These are phyloP conservation scores for Pandemis corylana DNA, from an alignment of 2,888 invertebrate species.

Conservation along the genomic window DNA sequence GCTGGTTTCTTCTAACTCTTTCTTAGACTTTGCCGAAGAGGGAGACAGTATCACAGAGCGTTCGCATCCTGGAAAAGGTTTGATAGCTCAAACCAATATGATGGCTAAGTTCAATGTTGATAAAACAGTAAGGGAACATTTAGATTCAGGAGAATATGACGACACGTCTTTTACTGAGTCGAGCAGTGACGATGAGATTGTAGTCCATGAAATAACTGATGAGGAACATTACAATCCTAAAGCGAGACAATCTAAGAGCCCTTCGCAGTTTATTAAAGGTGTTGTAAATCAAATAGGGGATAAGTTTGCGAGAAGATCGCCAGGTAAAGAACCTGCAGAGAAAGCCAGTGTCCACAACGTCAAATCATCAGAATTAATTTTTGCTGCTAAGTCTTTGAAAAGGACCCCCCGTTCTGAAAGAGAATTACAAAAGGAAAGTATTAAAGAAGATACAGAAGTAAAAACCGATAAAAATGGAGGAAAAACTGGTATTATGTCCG, in stretches of 20 bases:
- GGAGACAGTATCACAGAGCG: conserved; percentile 72
- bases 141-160: conserved; percentile 75
- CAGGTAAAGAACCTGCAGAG: conserved; percentile 52
- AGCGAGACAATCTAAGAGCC: conserved; percentile 60
- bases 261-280: conserved; percentile 64
- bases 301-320: conserved; percentile 58
- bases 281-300: conserved; percentile 64
- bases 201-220: conserved; percentile 61
- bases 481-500: conserved; percentile 70
- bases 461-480: conserved; percentile 54
- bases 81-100: conserved; percentile 75
- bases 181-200: conserved; percentile 73
- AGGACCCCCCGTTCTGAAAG: conserved; percentile 52
- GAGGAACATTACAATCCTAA: conserved; percentile 49
- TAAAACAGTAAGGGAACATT: conserved; percentile 70
- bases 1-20: conserved; percentile 72
- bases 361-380: conserved; percentile 67
- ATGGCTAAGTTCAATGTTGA: conserved; percentile 80
- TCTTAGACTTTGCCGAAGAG: conserved; percentile 72
- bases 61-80: conserved; percentile 65
- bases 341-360: conserved; percentile 69
- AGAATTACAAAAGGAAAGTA: conserved; percentile 42
- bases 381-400: conserved; percentile 64
- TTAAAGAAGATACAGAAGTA: conserved; percentile 46
- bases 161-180: conserved; percentile 75